Base-by-base conservation (phyloP, 2,888 invertebrate genomes). In the Melangyna quadrimaculata region DNA sequence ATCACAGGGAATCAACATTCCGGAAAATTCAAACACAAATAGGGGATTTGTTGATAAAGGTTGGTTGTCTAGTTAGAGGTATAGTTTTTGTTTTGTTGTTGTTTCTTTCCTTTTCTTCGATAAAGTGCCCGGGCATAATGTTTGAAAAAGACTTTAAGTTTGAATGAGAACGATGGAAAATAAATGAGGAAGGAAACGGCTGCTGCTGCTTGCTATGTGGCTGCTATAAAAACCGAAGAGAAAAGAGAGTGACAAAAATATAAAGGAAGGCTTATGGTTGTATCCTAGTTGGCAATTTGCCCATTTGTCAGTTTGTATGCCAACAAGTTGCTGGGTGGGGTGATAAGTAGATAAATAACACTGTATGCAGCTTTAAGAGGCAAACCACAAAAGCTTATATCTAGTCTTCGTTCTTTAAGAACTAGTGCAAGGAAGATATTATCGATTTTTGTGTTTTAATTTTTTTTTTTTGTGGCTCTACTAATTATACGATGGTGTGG, bases 241-340 rank as follows among this genome's bases (percentile, higher is more conserved):
- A 48, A 51, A 19, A 4, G 37, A 17, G 22, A 4, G 40, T 27
- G n/a, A 59, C 43, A 80, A 65, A 67, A 61, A 77, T 63, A 77
- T 70, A 75, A 77, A 73, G 51, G 73, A 27, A 77, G 77, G 81
- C 80, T 86, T 86, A 74, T 78, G 77, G 72, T 65, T 78, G 69
- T 86, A 86, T 81, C 70, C 81, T 70, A 74, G 86, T 81, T 86
- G 86, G 86, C 86, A 86, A 78, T 77, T 86, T 81, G 77, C 86
- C 86, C 78, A 73, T 86, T 86, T 86, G 86, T 86, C 73, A 70
- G 77, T 70, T 53, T 77, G 70, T 78, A 86, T 78, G 81, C 86
- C 86, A 86, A 81, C 81, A 81, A 86, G 80, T 81, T 70, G 74
- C 43, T 35, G 35, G 37, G 32, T 40, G 29, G 29, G 24, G 45